These are phyloP conservation scores for Ips typographus DNA, from an alignment of 1,140 invertebrate genomes.

Conservation along the genomic window DNA sequence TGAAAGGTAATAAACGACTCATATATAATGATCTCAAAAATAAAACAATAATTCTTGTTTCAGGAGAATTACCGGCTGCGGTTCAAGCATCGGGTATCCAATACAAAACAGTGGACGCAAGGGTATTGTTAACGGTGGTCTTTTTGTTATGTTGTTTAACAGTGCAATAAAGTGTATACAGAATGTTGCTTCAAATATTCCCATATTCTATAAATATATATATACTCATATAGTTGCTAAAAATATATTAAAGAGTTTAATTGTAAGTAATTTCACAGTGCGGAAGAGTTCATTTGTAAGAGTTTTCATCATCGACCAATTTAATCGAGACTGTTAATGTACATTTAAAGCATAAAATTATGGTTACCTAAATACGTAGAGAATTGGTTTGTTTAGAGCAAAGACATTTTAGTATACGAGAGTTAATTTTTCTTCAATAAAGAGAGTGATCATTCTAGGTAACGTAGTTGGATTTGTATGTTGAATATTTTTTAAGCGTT, in stretches of 20 bases:
- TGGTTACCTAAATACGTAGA: no score
- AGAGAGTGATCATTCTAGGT: no score
- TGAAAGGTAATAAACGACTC: slow-evolving; percentile 54
- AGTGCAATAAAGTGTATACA: slow-evolving; percentile 4
- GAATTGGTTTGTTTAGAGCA: no score
- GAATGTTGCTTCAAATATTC: not conserved
- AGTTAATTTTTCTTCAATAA: no score
- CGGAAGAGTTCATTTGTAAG: slow-evolving; percentile 26
- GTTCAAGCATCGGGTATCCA: slow-evolving; percentile 28
- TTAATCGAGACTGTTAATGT: slow-evolving; percentile 23
- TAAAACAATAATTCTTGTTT: slow-evolving; percentile 6
- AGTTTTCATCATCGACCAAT: slow-evolving; percentile 30
- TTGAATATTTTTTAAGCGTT: no score
- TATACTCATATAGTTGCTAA: slow-evolving; percentile 5
- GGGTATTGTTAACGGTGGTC: slow-evolving; percentile 12
- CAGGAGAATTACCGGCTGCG: slow-evolving; percentile 25
- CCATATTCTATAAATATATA: slow-evolving; percentile 8
- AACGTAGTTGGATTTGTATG: no score
- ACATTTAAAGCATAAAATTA: no score
- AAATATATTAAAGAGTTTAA: slow-evolving; percentile 8
- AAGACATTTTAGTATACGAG: no score
- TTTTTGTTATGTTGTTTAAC: slow-evolving; percentile 10
- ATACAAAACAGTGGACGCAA: slow-evolving; percentile 21
- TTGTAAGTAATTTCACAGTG: slow-evolving; percentile 1
- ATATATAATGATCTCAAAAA: not conserved